Base-by-base conservation (phyloP, 2,797 vertebrate genomes). In the Halcyon leucocephala region DNA sequence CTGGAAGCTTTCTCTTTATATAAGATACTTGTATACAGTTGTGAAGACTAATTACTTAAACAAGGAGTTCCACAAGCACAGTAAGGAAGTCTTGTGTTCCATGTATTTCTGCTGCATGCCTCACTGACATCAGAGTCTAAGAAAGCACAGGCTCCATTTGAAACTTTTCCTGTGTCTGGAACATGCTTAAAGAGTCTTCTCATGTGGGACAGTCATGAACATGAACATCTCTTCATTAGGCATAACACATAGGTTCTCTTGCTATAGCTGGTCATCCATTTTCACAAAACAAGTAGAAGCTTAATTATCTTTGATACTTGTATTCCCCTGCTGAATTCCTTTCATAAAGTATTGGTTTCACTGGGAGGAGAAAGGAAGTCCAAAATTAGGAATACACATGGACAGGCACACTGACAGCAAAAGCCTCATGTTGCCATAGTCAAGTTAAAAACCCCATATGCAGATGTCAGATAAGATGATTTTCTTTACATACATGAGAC, bases 1-100 rank as follows among this genome's bases (percentile, higher is more conserved):
- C 17, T 52, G 95, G 85, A 83, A 95, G 28, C 28, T 61, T 86
- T 94, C 51, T 35, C 52, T 95, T 86, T 70, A 86, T 57, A 58
- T 51, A 78, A 90, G 28, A 12, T 93, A 61, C 93, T 96, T 89
- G 54, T 79, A 72, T 37, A 92, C 62, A 89, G 72, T 73, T 71
- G 81, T 80, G 65, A 88, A 95, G 89, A 91, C 57, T 94, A 93
- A 95, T 94, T 95, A 51, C 44, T 91, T 95, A 83, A 93, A 71
- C 0, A 3, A 96, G 52, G 51, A 82, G 61, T 78, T 93, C 67
- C 60, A 86, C 37, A 93, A 81, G 79, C 82, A 81, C 76, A 94
- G 87, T 81, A 78, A 67, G 20, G 31, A 93, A 64, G n/a, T n/a
- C 61, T 83, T 65, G 69, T 80, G 69, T 52, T 83, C 35, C 14